Conservation (phyloP, 2,888 invertebrate genomes). For the Erebia epiphron region DNA sequence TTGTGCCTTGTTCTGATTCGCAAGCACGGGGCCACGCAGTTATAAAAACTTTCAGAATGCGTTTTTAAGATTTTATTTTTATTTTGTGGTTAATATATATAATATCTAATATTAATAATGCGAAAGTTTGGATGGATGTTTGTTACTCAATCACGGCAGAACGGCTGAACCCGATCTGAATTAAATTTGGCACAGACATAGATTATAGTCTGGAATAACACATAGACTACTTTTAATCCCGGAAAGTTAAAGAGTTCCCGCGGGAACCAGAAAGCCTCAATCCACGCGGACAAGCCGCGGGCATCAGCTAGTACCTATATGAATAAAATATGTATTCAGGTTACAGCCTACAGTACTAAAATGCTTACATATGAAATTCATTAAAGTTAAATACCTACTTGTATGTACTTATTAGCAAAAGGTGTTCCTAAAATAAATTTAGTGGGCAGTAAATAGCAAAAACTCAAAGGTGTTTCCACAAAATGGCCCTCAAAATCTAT, state of each 20-base stretch:
- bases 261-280: too few species aligned
- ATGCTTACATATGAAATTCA: neutral
- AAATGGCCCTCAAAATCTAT: slow-evolving; percentile 56
- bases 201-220: too few species aligned
- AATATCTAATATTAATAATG: too few species aligned
- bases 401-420: neutral
- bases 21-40: slow-evolving; percentile 26
- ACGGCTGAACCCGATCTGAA: too few species aligned
- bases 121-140: too few species aligned
- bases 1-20: slow-evolving; percentile 50
- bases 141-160: too few species aligned
- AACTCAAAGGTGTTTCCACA: slow-evolving; percentile 51
- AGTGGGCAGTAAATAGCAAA: slow-evolving; percentile 3
- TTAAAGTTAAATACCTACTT: neutral
- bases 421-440: neutral
- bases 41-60: neutral
- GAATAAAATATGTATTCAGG: too few species aligned
- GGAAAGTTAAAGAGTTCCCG: too few species aligned
- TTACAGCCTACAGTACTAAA: neutral
- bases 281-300: too few species aligned
- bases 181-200: too few species aligned
- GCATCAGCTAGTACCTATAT: too few species aligned
- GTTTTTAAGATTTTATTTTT: neutral
- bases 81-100: neutral
- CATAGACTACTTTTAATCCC: too few species aligned